Conservation (phyloP, 2,888 invertebrate species). For the Diachrysia chrysitis region DNA sequence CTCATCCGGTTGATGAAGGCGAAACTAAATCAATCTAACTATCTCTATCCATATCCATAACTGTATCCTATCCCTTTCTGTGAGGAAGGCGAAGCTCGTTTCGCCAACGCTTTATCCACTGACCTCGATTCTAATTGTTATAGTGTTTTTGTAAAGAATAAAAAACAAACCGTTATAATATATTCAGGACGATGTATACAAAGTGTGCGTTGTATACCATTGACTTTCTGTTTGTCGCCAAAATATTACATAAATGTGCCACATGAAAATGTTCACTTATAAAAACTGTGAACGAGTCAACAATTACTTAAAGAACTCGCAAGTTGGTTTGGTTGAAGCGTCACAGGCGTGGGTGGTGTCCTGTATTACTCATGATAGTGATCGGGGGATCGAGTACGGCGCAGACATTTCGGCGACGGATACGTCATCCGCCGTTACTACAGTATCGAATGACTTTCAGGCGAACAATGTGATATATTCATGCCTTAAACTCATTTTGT, state of each 20-base stretch:
- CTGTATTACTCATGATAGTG: slow-evolving; percentile 62
- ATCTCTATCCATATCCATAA: background rate
- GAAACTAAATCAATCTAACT: background rate
- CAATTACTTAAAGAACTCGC: slow-evolving; percentile 48
- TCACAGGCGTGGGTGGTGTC: slow-evolving; percentile 63
- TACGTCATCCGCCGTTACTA: slow-evolving; percentile 59
- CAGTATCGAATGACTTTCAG: slow-evolving; percentile 53
- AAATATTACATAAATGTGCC: slow-evolving; percentile 16
- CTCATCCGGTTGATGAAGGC: background rate
- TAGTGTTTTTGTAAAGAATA: slow-evolving; percentile 7
- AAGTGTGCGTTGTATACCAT: slow-evolving; percentile 19
- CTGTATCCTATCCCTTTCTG: slow-evolving; percentile 1
- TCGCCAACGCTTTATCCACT: slow-evolving; percentile 6
- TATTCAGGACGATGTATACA: background rate
- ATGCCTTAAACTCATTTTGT: slow-evolving; percentile 36
- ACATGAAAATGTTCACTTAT: slow-evolving; percentile 44
- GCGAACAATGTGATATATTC: slow-evolving; percentile 30
- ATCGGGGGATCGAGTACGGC: slow-evolving; percentile 57
- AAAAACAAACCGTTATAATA: slow-evolving; percentile 6
- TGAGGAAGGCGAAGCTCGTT: slow-evolving; percentile 6
- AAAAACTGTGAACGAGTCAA: slow-evolving; percentile 45
- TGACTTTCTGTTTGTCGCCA: slow-evolving; percentile 2
- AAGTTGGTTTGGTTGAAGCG: slow-evolving; percentile 48
- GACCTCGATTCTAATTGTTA: slow-evolving; percentile 7
- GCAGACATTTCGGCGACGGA: slow-evolving; percentile 65